phyloP scores from a whole-genome alignment of 2,888 invertebrate species.

The Drosophila paranaensis region DNA sequence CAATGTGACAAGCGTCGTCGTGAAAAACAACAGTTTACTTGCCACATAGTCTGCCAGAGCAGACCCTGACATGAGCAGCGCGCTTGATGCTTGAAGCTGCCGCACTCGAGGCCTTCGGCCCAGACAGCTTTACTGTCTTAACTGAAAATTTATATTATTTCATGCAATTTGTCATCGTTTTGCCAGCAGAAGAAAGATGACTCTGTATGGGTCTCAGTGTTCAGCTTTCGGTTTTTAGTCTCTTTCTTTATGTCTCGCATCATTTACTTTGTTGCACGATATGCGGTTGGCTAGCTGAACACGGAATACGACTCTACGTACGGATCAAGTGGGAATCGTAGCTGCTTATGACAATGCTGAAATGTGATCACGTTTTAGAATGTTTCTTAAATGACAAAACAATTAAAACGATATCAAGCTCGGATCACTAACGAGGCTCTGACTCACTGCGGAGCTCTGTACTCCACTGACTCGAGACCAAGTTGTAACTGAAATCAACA shows the following conservation, averaged over 20 bases:
- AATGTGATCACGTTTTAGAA: constrained; percentile 60
- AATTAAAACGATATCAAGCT: constrained; percentile 58
- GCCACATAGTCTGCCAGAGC: constrained; percentile 53
- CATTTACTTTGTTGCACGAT: constrained; percentile 64
- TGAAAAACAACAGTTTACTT: constrained; percentile 80
- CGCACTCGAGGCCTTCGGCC: constrained; percentile 36
- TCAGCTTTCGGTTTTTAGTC: constrained; percentile 21
- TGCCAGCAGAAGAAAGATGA: constrained; percentile 76
- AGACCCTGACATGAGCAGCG: constrained; percentile 31
- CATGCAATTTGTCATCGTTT: constrained; percentile 80
- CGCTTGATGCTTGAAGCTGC: constrained; percentile 8
- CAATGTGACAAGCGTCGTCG: constrained; percentile 82
- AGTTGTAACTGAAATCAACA: not conserved
- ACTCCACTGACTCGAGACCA: constrained; percentile 3
- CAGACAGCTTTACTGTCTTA: constrained; percentile 81
- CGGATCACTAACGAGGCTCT: constrained; percentile 40
- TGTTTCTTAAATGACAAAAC: constrained; percentile 48
- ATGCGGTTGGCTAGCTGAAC: constrained; percentile 40
- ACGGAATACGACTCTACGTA: constrained; percentile 7
- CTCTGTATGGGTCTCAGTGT: constrained; percentile 56
- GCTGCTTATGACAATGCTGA: constrained; percentile 52
- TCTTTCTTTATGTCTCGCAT: constrained; percentile 39
- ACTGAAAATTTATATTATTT: constrained; percentile 82
- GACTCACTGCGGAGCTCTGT: constrained; percentile 18
- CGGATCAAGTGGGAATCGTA: constrained; percentile 36